Evolutionary conservation across 1,140 invertebrate species (phyloP), one percentile per base, ranked within the genome.

Genomic region (Pachypeltis micranthus): DNA sequence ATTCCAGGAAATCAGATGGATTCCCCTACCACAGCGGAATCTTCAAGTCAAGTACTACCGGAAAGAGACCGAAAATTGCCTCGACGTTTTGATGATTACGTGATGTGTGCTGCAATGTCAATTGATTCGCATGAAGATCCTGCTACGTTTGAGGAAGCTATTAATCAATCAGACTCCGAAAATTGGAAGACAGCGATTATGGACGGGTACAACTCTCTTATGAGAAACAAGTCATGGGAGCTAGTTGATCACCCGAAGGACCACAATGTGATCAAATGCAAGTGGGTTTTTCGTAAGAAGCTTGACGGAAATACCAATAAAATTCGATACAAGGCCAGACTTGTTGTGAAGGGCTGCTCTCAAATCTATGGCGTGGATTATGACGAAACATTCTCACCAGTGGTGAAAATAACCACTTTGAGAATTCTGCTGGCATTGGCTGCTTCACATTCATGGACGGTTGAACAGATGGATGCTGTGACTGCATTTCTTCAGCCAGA

Each of bases 401-500:
- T 75, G 28, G 67, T 70, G 16, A 58, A 70, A 24, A 67, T 71
- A 54, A 65, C 67, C 21, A 67, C 76, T 12, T 55, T 79, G 23
- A 64, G 75, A 59, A 63, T 72, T 25, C 44, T 79, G 14, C 63
- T 79, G 1, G 66, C 72, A 1, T 47, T 76, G 64, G 67, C 73
- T 64, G 69, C 61, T 62, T 59, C 71, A 69, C 69, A 66, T 65
- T 65, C 72, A 68, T 63, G 74, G 55, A 31, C 70, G 44, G 63
- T 72, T 25, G 47, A 69, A 24, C 72, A 76, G 21, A 67, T 74
- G 63, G 76, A 78, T 67, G 69, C 72, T 0, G 71, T 69, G 56
- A 73, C 74, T 23, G 77, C 77, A 0, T 79, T 75, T 67, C 69
- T 75, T 62, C 70, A 77, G 70, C 77, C 71, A 14, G 65, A 69